Conservation (phyloP, 2,888 invertebrate genomes). For the Caenorhabditis auriculariae region DNA sequence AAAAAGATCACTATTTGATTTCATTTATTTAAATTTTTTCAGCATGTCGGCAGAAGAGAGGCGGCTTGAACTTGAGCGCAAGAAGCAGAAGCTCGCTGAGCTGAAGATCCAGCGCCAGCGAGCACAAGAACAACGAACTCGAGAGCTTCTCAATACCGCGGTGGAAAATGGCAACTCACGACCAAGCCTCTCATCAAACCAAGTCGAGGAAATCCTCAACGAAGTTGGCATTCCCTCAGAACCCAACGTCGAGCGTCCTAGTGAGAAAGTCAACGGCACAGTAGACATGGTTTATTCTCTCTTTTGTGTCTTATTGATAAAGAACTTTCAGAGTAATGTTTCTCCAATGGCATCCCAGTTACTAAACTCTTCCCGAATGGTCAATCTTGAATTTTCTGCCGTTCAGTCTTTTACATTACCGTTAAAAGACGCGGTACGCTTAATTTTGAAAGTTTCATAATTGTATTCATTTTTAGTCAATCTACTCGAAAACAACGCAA, state of each 20-base stretch:
- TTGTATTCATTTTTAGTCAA: constrained; percentile 38
- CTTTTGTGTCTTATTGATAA: too few species aligned
- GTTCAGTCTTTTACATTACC: constrained; percentile 11
- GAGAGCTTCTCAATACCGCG: constrained; percentile 17
- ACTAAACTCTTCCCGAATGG: constrained; percentile 16
- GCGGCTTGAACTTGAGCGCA: constrained; percentile 43
- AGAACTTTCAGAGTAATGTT: background rate
- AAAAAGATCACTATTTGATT: too few species aligned
- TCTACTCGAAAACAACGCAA: constrained; percentile 61
- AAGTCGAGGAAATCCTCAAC: constrained; percentile 33
- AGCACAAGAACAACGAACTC: constrained; percentile 17
- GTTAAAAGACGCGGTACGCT: constrained; percentile 33
- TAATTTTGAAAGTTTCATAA: background rate
- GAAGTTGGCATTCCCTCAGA: constrained; percentile 34
- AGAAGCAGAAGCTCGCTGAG: constrained; percentile 48
- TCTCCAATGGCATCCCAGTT: constrained; percentile 12
- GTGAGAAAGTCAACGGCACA: too few species aligned
- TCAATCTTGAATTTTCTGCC: constrained; percentile 13
- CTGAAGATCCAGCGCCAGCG: constrained; percentile 21
- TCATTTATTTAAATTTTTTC: constrained; percentile 4
- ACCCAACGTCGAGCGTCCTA: constrained; percentile 4
- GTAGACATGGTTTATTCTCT: too few species aligned
- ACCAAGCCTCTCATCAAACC: constrained; percentile 1
- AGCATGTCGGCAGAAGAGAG: constrained; percentile 12
- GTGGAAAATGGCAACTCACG: constrained; percentile 8